A percentile compares a stretch with the other conserved stretches of the same genome.
Conservation (phyloP, 2,888 invertebrate genomes). For the Anorthoa munda region DNA sequence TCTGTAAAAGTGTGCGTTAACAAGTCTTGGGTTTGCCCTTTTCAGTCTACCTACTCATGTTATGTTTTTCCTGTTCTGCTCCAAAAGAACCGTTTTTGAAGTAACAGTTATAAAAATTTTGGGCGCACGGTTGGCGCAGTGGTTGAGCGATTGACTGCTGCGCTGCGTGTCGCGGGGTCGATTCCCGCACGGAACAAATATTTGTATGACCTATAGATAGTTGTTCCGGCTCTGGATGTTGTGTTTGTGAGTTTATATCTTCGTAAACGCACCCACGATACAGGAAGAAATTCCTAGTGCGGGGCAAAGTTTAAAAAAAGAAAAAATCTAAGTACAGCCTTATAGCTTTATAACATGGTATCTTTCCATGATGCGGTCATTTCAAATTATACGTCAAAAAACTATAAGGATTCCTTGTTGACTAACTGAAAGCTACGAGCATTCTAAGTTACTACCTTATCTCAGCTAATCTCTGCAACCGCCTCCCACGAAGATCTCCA, state of each 20-base stretch:
- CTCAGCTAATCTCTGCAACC: neutral
- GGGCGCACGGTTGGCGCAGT: too few species aligned
- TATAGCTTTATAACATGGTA: neutral
- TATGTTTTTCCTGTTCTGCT: neutral
- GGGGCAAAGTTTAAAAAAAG: too few species aligned
- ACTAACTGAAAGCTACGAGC: too few species aligned
- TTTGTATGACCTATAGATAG: too few species aligned
- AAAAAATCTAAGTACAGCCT: neutral
- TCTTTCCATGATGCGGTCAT: neutral
- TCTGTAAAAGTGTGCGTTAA: slow-evolving; percentile 18
- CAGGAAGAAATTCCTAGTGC: too few species aligned
- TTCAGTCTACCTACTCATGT: neutral
- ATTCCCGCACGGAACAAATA: too few species aligned
- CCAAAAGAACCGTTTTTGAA: neutral
- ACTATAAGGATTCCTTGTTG: too few species aligned
- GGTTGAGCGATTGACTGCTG: too few species aligned
- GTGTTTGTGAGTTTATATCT: too few species aligned
- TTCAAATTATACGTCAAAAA: neutral
- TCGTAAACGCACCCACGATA: too few species aligned
- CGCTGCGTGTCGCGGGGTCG: too few species aligned
- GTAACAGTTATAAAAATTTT: neutral
- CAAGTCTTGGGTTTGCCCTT: neutral
- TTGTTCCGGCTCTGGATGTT: too few species aligned
- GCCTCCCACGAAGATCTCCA: neutral
- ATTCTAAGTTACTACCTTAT: slow-evolving; percentile 3